These are phyloP conservation scores for Eufriesea mexicana DNA, from an alignment of 1,140 invertebrate genomes.

Conservation along the genomic window DNA sequence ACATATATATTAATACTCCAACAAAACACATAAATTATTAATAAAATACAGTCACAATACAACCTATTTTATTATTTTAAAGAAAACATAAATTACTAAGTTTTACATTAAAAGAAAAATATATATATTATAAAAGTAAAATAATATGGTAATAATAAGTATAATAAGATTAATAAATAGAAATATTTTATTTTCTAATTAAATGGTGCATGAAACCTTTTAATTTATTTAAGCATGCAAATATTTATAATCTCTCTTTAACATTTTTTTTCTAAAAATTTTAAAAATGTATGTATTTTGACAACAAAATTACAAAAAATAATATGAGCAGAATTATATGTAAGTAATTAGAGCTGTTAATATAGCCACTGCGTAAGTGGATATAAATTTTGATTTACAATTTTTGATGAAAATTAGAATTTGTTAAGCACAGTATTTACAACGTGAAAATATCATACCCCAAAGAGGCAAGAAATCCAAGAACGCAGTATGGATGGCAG, in stretches of 20 bases:
- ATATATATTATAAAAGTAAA: not conserved
- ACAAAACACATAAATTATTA: not conserved
- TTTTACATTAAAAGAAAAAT: not conserved
- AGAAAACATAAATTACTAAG: not conserved
- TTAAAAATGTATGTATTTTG: not conserved
- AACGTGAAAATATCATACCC: constrained; percentile 78
- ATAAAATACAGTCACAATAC: constrained; percentile 3
- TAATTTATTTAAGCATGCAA: constrained; percentile 12
- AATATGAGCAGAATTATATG: not conserved
- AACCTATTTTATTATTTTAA: not conserved
- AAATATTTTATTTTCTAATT: not conserved
- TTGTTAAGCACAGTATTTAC: constrained; percentile 56
- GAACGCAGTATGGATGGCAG: constrained; percentile 74
- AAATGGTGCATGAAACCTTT: not conserved
- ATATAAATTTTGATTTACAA: constrained; percentile 43
- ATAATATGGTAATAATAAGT: not conserved
- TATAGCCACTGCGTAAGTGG: constrained; percentile 17
- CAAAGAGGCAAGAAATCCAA: constrained; percentile 80
- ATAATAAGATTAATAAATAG: not conserved
- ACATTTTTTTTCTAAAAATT: not conserved
- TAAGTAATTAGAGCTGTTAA: not conserved
- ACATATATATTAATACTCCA: not conserved
- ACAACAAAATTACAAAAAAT: constrained; percentile 1
- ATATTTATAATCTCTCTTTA: not conserved
- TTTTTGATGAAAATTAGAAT: constrained; percentile 38